Evolutionary conservation across 2,797 vertebrate genomes (phyloP).

Genomic region (Prionace glauca): DNA sequence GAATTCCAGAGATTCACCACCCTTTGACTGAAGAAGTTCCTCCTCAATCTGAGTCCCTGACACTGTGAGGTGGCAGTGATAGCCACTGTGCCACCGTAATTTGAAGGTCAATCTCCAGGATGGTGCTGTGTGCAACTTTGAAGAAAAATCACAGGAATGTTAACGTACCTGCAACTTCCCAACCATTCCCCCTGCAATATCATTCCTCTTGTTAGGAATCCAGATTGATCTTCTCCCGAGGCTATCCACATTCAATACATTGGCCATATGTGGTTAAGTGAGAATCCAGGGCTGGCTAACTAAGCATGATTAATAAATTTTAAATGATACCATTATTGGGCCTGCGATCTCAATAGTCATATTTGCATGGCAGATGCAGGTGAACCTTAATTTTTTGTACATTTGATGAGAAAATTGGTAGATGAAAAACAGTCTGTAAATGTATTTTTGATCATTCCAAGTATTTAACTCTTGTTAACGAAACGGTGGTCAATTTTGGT

Average conservation of each 20-base stretch:
- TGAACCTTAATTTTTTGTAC: neutral
- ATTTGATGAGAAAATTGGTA: neutral
- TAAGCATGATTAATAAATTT: neutral
- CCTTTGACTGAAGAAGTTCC: too few species aligned
- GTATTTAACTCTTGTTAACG: neutral
- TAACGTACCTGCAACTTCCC: neutral
- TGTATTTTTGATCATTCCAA: neutral
- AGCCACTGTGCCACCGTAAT: too few species aligned
- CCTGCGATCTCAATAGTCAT: neutral
- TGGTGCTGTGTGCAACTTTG: too few species aligned
- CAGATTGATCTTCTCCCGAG: neutral
- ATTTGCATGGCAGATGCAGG: neutral
- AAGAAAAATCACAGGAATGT: too few species aligned
- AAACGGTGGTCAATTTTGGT: neutral
- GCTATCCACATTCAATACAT: neutral
- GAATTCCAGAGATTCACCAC: too few species aligned
- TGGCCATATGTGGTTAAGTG: neutral
- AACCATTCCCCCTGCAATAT: neutral
- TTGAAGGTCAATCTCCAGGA: too few species aligned
- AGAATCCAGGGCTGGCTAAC: neutral
- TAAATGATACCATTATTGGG: neutral
- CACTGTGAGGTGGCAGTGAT: too few species aligned
- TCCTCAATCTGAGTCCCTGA: too few species aligned
- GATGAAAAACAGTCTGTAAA: neutral
- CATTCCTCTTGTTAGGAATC: neutral